Conservation (phyloP, 2,113 vertebrate species). For the Hylia prasina region DNA sequence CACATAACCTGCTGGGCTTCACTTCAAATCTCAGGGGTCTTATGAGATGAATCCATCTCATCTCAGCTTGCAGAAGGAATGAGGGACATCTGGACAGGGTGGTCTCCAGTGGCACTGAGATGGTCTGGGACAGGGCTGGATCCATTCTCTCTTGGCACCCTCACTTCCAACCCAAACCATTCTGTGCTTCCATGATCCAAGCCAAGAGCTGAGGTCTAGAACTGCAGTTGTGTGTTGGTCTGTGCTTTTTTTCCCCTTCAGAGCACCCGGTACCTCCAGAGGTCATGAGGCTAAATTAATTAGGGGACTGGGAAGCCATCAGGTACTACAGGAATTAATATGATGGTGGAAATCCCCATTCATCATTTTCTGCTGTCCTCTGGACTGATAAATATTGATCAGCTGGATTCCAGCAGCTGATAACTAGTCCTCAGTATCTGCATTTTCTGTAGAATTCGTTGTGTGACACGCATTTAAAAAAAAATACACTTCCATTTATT, state of each 20-base stretch:
- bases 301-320: neutral
- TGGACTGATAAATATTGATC: neutral
- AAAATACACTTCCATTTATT: neutral
- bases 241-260: neutral
- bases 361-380: neutral
- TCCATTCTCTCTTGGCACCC: neutral
- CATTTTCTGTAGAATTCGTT: neutral
- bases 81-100: neutral
- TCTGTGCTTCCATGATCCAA: neutral
- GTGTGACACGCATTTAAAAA: neutral
- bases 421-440: neutral
- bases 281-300: neutral
- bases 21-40: neutral
- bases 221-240: neutral
- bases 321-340: neutral
- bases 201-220: neutral
- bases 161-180: neutral
- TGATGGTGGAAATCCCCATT: neutral
- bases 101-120: rapidly evolving
- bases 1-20: neutral
- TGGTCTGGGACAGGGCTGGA: neutral
- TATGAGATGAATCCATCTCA: neutral
- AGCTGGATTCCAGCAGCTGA: neutral
- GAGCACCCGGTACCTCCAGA: neutral
- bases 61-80: neutral